A percentile compares a stretch with the other conserved stretches of the same genome.
phyloP scores from a whole-genome alignment of 2,113 vertebrate genomes.

The Chroicocephalus ridibundus region DNA sequence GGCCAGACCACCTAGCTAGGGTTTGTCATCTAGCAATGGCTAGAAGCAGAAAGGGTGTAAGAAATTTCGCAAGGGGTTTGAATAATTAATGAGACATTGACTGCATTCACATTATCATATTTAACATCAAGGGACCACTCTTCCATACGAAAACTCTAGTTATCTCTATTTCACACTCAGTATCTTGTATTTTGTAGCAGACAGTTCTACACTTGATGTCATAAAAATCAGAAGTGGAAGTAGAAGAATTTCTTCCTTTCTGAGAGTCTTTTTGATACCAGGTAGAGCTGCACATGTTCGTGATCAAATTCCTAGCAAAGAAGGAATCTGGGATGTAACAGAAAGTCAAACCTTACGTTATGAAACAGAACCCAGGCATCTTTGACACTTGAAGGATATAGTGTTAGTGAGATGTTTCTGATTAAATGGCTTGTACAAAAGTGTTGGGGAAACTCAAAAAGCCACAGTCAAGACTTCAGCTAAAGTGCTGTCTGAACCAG shows the following conservation, averaged over 20 bases:
- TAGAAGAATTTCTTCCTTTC: not conserved
- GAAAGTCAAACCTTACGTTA: not conserved
- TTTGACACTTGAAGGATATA: not conserved
- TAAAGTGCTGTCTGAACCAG: not conserved
- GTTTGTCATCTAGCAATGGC: not conserved
- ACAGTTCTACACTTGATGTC: not conserved
- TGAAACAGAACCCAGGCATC: not conserved
- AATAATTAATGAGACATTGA: not conserved
- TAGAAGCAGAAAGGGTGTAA: not conserved
- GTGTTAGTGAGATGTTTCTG: not conserved
- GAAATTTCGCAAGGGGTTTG: not conserved
- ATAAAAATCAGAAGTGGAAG: not conserved
- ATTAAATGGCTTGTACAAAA: not conserved
- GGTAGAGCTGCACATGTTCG: not conserved
- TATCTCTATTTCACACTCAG: not conserved
- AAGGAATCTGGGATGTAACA: not conserved
- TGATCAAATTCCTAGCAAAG: not conserved
- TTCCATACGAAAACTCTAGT: not conserved
- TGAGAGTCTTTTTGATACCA: not conserved
- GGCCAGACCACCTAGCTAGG: accelerated
- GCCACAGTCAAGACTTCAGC: not conserved
- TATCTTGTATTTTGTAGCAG: not conserved
- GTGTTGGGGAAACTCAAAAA: not conserved
- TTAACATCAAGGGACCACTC: not conserved
- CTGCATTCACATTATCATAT: not conserved